phyloP scores from a whole-genome alignment of 92 coral and sea anemone genomes.

The Phenganax marumi region DNA sequence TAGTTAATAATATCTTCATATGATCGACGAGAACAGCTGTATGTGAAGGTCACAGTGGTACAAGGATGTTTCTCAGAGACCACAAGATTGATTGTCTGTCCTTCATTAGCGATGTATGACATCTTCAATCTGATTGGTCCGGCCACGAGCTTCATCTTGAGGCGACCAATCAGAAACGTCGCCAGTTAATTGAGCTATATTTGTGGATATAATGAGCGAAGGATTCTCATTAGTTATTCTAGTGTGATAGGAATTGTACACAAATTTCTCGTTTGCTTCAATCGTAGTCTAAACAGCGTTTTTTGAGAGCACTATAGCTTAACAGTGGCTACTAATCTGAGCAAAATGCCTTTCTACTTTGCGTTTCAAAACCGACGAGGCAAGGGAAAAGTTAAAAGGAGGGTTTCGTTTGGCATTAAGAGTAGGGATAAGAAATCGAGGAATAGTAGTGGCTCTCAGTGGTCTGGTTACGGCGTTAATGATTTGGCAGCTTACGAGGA shows the following conservation, averaged over 20 bases:
- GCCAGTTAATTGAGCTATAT: conserved; percentile 17
- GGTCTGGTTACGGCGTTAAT: conserved; percentile 31
- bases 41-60: too few relatives aligned
- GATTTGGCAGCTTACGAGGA: conserved; percentile 29
- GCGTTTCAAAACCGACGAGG: conserved; percentile 35
- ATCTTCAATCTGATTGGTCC: conserved; percentile 25
- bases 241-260: conserved; percentile 6
- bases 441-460: conserved; percentile 1
- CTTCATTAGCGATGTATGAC: neutral
- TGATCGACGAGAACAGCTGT: too few relatives aligned
- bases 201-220: conserved; percentile 30
- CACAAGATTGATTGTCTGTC: too few relatives aligned
- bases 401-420: conserved; percentile 24
- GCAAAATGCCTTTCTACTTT: conserved; percentile 43
- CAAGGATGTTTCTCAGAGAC: too few relatives aligned
- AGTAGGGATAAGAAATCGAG: conserved; percentile 19
- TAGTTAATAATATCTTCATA: too few relatives aligned
- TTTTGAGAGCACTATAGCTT: neutral
- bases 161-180: conserved; percentile 15
- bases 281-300: neutral
- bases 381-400: conserved; percentile 26
- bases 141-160: conserved; percentile 3
- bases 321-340: conserved; percentile 18
- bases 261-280: conserved; percentile 8
- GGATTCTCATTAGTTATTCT: conserved; percentile 29